phyloP scores from a whole-genome alignment of 2,797 vertebrate genomes.

The Poecilia gillii region DNA sequence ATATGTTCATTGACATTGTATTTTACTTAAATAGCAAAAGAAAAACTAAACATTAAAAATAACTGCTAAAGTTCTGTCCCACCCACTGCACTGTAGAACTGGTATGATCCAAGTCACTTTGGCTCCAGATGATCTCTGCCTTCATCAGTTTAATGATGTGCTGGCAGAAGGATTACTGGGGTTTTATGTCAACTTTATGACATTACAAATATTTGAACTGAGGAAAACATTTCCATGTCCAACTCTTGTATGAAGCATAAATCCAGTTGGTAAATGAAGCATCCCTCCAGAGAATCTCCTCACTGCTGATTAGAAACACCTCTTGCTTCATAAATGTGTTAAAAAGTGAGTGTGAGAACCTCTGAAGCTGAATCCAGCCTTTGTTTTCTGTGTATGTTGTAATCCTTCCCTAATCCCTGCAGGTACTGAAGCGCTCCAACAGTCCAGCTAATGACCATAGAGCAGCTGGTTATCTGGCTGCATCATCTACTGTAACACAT shows the following conservation, averaged over 20 bases:
- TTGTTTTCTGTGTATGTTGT: constrained; percentile 30
- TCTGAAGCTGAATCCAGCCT: constrained; percentile 44
- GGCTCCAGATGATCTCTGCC: background rate
- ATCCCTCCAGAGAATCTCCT: constrained; percentile 10
- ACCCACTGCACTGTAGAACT: background rate
- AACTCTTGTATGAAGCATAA: background rate
- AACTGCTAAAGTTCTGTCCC: background rate
- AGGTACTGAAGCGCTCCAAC: constrained; percentile 15
- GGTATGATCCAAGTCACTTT: background rate
- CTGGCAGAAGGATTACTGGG: background rate
- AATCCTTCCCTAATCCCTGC: constrained; percentile 47
- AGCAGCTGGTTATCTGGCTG: background rate
- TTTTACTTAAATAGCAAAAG: background rate
- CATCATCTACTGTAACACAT: background rate
- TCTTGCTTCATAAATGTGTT: constrained; percentile 48
- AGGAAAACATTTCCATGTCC: background rate
- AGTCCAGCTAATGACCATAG: constrained; percentile 46
- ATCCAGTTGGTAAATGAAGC: background rate
- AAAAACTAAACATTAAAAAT: background rate
- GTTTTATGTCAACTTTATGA: background rate
- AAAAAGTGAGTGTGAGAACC: constrained; percentile 55
- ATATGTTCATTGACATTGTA: background rate
- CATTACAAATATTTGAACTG: background rate
- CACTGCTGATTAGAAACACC: constrained; percentile 14
- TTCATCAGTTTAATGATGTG: background rate